Evolutionary conservation across 2,888 invertebrate genomes (phyloP), one percentile per base, ranked within the genome.

Genomic region (Cancer borealis): DNA sequence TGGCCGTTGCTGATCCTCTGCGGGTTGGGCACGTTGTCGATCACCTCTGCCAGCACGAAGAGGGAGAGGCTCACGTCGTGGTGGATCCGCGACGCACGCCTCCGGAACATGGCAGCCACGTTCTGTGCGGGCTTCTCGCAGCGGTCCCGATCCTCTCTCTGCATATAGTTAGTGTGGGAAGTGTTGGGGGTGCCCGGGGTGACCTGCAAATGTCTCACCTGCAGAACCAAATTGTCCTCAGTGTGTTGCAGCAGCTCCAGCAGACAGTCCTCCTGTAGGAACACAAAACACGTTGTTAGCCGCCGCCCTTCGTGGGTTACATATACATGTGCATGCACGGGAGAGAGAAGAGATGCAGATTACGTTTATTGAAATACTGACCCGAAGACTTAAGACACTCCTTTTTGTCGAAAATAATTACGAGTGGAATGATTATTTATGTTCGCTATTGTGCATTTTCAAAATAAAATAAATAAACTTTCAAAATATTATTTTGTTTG

Each of bases 41-140:
- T 54, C 21, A 95, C 95, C 47, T 95, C 95, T 3, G 95, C 95
- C 91, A 95, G 88, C 60, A 95, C 93, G 93, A 95, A 95, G 84
- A 95, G 91, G 12, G 95, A 95, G 47, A 95, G 94, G 91, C 95
- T 92, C 30, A 95, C 93, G 93, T 95, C 94, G 87, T 95, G 95
- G 88, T 93, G 95, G 79, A 95, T 94, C 39, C 90, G 87, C 21
- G 92, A 49, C 46, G 88, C 92, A 2, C 94, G 93, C 14, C 66
- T 26, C 87, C 94, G 95, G 93, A 95, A 95, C 93, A 94, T 95
- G 30, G 84, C 60, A 14, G 94, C 95, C 26, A 95, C 88, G 88
- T 73, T 90, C 45, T 66, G 39, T 17, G 93, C 94, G 14, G 95
- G 92, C 21, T 88, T 39, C 60, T 93, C 60, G 89, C 95, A 95